Evolutionary conservation across 2,888 invertebrate genomes (phyloP).

Genomic region (Zaprionus bogoriensis): DNA sequence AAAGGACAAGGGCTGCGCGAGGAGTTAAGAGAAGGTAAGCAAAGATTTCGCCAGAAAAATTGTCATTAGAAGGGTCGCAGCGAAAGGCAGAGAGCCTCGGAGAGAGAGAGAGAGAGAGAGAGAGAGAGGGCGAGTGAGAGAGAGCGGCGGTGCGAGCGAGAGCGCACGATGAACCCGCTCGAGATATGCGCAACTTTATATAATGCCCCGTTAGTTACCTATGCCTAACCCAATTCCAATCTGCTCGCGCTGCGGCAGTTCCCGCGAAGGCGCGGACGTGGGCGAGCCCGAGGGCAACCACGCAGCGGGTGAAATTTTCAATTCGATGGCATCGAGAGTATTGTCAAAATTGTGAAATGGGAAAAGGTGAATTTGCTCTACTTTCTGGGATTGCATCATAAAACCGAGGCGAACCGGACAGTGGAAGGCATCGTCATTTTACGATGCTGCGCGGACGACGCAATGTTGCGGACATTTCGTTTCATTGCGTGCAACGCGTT

Average conservation of each 20-base stretch:
- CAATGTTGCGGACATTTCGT: constrained; percentile 60
- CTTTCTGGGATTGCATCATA: constrained; percentile 63
- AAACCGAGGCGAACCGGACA: constrained; percentile 36
- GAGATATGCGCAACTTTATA: constrained; percentile 57
- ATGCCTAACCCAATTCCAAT: constrained; percentile 4
- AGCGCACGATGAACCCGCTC: constrained; percentile 49
- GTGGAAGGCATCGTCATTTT: constrained; percentile 31
- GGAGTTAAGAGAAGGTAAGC: constrained; percentile 39
- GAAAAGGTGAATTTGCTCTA: constrained; percentile 27
- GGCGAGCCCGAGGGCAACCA: neutral
- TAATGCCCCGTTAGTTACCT: constrained; percentile 51
- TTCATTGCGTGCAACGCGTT: too few relatives aligned
- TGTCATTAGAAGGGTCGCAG: constrained; percentile 29
- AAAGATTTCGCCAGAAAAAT: constrained; percentile 31
- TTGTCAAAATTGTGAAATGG: constrained; percentile 14
- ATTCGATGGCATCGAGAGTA: too few relatives aligned
- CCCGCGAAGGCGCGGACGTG: constrained; percentile 34
- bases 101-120: constrained; percentile 3
- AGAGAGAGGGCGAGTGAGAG: neutral
- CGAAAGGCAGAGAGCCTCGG: constrained; percentile 3
- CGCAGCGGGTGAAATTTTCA: constrained; percentile 65
- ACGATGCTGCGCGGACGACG: constrained; percentile 50
- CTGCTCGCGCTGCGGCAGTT: constrained; percentile 32
- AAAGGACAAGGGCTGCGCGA: constrained; percentile 33
- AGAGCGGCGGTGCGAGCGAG: neutral